These are phyloP conservation scores for Trachythela sp. DNA, from an alignment of 64 coral and sea anemone genomes.

Conservation along the genomic window DNA sequence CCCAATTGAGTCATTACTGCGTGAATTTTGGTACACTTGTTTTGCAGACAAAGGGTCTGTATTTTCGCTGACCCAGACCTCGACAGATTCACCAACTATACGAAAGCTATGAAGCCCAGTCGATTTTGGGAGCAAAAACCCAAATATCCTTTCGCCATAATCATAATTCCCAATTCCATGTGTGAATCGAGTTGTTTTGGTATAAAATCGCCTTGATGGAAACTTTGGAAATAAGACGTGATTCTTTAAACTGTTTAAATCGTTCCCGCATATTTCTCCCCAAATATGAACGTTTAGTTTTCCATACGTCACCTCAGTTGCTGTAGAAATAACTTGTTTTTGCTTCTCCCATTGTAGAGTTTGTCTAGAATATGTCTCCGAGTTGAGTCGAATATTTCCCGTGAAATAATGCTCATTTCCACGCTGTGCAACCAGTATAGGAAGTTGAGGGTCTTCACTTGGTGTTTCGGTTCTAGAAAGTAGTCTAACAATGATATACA, in stretches of 20 bases:
- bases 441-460: background rate
- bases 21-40: background rate
- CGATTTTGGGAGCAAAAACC: background rate
- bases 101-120: constrained; percentile 29
- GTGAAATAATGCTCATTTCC: constrained; percentile 2
- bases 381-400: background rate
- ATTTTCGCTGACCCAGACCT: constrained; percentile 19
- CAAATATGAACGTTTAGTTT: constrained; percentile 45
- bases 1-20: background rate
- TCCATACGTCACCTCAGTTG: background rate
- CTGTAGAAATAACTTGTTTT: background rate
- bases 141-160: constrained; percentile 6
- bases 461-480: background rate
- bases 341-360: background rate
- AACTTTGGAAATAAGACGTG: constrained; percentile 38
- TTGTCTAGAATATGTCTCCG: background rate
- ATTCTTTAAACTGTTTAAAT: constrained; percentile 37
- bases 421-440: background rate
- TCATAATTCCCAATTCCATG: background rate
- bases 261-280: constrained; percentile 28
- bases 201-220: background rate
- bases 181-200: background rate
- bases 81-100: background rate
- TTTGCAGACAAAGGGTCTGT: background rate
- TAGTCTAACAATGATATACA: background rate